Conservation (phyloP, 2,797 vertebrate genomes). For the Scolopax rusticola region DNA sequence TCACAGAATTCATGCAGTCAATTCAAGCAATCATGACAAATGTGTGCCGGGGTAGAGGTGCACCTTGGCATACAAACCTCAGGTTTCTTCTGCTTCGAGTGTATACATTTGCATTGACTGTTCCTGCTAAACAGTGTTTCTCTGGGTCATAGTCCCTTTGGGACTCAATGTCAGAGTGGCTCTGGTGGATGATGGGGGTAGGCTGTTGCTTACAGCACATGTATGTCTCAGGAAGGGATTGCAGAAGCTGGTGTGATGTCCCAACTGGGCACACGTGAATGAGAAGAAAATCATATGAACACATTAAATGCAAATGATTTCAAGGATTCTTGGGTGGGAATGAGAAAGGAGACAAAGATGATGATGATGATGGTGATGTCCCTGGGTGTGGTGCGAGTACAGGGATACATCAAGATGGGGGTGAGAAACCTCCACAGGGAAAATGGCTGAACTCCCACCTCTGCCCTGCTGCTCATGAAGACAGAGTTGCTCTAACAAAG, state of each 20-base stretch:
- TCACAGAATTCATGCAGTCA: no score
- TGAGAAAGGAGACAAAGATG: not conserved
- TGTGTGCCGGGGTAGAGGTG: not conserved
- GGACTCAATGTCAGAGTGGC: not conserved
- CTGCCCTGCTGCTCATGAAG: not conserved
- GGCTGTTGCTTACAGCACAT: not conserved
- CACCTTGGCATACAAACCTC: not conserved
- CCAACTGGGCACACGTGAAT: not conserved
- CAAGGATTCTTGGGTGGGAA: not conserved
- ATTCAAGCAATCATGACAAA: not conserved
- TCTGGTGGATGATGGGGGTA: not conserved
- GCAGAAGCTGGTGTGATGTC: not conserved
- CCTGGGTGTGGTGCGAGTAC: fast-evolving
- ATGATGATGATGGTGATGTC: not conserved
- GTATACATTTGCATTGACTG: not conserved
- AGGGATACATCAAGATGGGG: fast-evolving
- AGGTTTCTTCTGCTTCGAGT: not conserved
- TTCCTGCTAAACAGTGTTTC: not conserved
- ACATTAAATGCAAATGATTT: not conserved
- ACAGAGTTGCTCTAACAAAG: not conserved
- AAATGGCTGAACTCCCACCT: not conserved
- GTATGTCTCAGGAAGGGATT: not conserved
- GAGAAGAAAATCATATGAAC: not conserved
- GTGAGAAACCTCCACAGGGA: not conserved
- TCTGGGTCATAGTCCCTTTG: not conserved